Evolutionary conservation across 2,888 invertebrate species (phyloP), one percentile per base, ranked within the genome.

Genomic region (Chrysomela aeneicollis): DNA sequence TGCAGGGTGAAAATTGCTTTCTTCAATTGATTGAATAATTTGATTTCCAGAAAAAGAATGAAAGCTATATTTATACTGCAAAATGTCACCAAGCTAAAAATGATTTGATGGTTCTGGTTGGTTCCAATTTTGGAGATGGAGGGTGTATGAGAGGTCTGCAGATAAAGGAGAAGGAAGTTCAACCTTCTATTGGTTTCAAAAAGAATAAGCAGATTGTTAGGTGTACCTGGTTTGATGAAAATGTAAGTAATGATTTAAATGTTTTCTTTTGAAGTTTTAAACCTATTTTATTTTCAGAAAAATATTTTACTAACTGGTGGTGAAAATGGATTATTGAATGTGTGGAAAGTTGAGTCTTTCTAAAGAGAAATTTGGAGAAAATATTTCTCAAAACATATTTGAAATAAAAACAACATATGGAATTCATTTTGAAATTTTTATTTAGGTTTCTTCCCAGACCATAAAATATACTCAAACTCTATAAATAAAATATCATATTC

Each of bases 171-270:
- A 77, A 81, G 0, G 85, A 84, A 61, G 79, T 92, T 30, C 78
- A 84, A 67, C 88, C 89, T 0, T 75, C 80, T 67, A 85, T 87
- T 0, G 83, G 87, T 76, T 88, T 91, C 72, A 71, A 77, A 4
- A 85, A 83, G 18, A 93, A 92, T 79, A 88, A 86, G 66, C 93
- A 93, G 81, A 84, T 88, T 12, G 88, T 93, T 1, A 84, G 92
- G n/a, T 86, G 89, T 64, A 90, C 90, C 78, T 86, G 88, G 81
- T 88, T 86, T 71, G 85, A 90, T 74, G 77, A 82, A 63, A 84
- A 88, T 77, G 91, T 91, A 80, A 85, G 85, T 83, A 67, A 8
- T 54, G 18, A 49, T 3, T 12, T 47, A 47, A 2, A 15, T 47
- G 17, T 47, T 15, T 47, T 61, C 35, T 58, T 67, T 71, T 66